Evolutionary conservation across 2,888 invertebrate genomes (phyloP), one percentile per base, ranked within the genome.

Genomic region (Panzeria rudis): DNA sequence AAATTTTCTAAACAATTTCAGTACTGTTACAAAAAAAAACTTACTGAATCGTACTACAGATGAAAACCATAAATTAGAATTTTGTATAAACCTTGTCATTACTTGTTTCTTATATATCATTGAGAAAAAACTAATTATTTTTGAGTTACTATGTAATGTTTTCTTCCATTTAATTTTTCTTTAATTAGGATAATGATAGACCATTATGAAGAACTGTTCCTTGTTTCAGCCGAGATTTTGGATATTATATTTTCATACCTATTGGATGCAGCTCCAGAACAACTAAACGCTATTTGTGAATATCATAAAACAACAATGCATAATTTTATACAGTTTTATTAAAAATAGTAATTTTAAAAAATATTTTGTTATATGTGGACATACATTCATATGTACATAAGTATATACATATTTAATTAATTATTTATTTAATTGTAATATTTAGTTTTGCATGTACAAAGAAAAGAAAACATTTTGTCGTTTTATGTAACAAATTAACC

Each of bases 221-320:
- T 94, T 91, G 95, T 98, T 69, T 94, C 97, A 11, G 95, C 97
- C 0, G 97, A 97, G 87, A 93, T 97, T 72, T 93, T 98, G 87
- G 97, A 98, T 91, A 97, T 97, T 90, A 95, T 98, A 8, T 97
- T 97, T 92, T 94, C 96, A 13, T 95, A 97, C 90, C 95, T 98
- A 93, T 95, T 97, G 93, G 97, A 98, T 91, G 94, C 95, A 20
- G 95, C 96, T 92, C 98, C 98, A 0, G 96, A 96, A 86, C 95
- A 95, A 73, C 94, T 98, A 52, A 97, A 98, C 92, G 93, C 94
- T 71, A 90, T 95, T 88, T 93, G 95, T 68, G 90, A 91, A 62
- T 87, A 88, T 17, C 87, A 87, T 13, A 88, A 77, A 68, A 59
- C 25, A 35, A 23, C 44, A 68, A 59, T 35, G 47, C 35, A 20